Conservation (phyloP, 2,797 vertebrate genomes). For the Hippocampus kuda region DNA sequence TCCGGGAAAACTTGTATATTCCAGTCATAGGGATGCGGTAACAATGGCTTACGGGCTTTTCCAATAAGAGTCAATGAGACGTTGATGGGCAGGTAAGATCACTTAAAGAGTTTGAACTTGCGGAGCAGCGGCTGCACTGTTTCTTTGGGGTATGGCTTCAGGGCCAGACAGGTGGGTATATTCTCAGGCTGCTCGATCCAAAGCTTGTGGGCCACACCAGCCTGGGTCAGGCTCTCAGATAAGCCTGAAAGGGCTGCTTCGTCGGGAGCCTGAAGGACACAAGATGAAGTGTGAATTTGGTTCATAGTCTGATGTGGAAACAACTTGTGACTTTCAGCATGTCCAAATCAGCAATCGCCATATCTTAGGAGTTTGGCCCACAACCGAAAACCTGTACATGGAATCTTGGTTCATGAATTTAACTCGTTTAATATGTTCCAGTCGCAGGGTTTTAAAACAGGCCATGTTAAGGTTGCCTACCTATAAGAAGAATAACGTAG, state of each 20-base stretch:
- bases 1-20: background rate
- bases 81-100: slow-evolving; percentile 25
- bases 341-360: background rate
- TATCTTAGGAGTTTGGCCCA: no score
- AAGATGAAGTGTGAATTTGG: no score
- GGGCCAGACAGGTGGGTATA: slow-evolving; percentile 78
- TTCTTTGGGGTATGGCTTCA: slow-evolving; percentile 81
- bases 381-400: no score
- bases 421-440: no score
- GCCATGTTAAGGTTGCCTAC: background rate
- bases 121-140: slow-evolving; percentile 74
- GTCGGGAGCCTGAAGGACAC: slow-evolving; percentile 68
- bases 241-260: slow-evolving; percentile 68
- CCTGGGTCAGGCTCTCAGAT: slow-evolving; percentile 65
- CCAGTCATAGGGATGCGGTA: no score
- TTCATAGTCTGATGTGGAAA: background rate
- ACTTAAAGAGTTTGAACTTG: slow-evolving; percentile 83
- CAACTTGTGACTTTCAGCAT: background rate
- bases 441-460: no score
- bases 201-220: slow-evolving; percentile 72
- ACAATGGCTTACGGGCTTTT: background rate
- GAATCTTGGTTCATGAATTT: no score
- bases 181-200: slow-evolving; percentile 91
- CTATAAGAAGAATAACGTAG: background rate
- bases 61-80: no score